These are phyloP conservation scores for Thalassophryne amazonica DNA, from an alignment of 2,797 vertebrate genomes.

Conservation along the genomic window DNA sequence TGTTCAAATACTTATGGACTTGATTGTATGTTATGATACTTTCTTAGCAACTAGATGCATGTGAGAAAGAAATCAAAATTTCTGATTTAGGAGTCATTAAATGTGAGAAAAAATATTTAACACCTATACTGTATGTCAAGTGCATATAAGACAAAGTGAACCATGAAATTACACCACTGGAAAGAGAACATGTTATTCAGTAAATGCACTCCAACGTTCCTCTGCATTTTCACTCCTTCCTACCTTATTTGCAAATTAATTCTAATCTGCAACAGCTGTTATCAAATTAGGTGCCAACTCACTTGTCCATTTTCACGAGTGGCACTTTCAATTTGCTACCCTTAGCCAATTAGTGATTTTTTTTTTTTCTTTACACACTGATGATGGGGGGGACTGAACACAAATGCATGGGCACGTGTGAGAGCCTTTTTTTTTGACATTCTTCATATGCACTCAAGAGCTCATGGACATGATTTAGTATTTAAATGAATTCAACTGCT, in stretches of 20 bases:
- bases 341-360: conserved; percentile 58
- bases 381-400: conserved; percentile 48
- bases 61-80: too few species aligned
- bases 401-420: conserved; percentile 21
- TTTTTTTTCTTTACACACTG: conserved; percentile 41
- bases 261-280: conserved; percentile 55
- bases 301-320: conserved; percentile 57
- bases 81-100: too few species aligned
- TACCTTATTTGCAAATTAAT: conserved; percentile 59
- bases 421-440: conserved; percentile 12
- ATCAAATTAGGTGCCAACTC: conserved; percentile 68
- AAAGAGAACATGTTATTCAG: too few species aligned
- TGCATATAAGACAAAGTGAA: too few species aligned
- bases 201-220: conserved; percentile 17
- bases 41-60: too few species aligned
- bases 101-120: too few species aligned
- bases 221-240: conserved; percentile 34
- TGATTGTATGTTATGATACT: too few species aligned
- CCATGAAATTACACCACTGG: too few species aligned
- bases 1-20: too few species aligned
- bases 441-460: conserved; percentile 22
- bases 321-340: conserved; percentile 67
- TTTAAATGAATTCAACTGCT: conserved; percentile 32
- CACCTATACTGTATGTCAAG: too few species aligned
- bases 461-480: conserved; percentile 29